A percentile compares a stretch with the other conserved stretches of the same genome.
These are phyloP conservation scores for Phlogophora meticulosa DNA, from an alignment of 2,888 invertebrate species.

Conservation along the genomic window DNA sequence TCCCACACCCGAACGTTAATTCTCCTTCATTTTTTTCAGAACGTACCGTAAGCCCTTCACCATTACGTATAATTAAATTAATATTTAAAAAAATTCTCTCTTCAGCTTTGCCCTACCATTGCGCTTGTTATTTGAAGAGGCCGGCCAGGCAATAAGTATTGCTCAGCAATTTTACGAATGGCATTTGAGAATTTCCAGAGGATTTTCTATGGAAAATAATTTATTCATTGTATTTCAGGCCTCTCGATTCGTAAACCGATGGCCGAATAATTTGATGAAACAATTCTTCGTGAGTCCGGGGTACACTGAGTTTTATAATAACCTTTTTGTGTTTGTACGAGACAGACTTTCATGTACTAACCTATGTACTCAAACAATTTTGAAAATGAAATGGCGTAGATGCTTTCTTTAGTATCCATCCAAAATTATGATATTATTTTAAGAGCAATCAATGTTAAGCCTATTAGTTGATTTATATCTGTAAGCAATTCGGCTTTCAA, in stretches of 20 bases:
- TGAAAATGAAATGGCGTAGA: too few species aligned
- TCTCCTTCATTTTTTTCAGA: constrained; percentile 71
- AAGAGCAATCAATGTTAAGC: too few species aligned
- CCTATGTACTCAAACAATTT: too few species aligned
- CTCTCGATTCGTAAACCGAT: constrained; percentile 69
- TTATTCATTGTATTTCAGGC: constrained; percentile 69
- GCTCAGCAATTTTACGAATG: constrained; percentile 60
- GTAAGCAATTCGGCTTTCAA: too few species aligned
- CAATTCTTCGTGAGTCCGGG: constrained; percentile 67
- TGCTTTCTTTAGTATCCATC: too few species aligned
- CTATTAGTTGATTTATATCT: too few species aligned
- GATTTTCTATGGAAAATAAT: constrained; percentile 63
- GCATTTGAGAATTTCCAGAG: constrained; percentile 52
- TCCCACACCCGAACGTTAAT: constrained; percentile 64
- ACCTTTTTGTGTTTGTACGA: too few species aligned
- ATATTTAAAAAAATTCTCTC: constrained; percentile 55
- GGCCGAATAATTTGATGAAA: constrained; percentile 79
- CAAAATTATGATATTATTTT: too few species aligned
- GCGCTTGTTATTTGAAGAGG: constrained; percentile 58
- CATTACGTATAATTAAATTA: constrained; percentile 74
- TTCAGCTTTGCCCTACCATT: constrained; percentile 32
- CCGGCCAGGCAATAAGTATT: constrained; percentile 48
- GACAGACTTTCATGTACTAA: too few species aligned
- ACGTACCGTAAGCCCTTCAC: constrained; percentile 65
- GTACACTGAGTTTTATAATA: constrained; percentile 48